Conservation (phyloP, 2,797 vertebrate species). For the Phoeniculus purpureus region DNA sequence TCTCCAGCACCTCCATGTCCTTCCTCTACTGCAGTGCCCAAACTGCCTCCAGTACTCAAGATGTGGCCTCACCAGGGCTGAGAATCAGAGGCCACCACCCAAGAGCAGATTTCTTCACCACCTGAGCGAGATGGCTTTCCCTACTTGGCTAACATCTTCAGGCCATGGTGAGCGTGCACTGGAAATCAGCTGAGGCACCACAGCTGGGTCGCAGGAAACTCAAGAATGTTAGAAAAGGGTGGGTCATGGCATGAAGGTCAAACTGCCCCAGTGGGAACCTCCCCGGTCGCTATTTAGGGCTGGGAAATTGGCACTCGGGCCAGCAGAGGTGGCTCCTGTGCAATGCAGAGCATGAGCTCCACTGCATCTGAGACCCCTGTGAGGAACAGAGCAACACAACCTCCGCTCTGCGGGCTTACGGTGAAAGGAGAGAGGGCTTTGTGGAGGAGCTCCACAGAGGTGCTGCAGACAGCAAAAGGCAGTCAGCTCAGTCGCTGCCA, state of each 20-base stretch:
- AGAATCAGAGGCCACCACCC: neutral
- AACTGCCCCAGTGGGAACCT: neutral
- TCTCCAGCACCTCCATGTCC: no score
- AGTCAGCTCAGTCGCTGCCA: neutral
- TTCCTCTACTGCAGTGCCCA: no score
- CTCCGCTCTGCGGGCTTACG: accelerated
- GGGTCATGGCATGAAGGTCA: neutral
- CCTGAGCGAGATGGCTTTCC: neutral
- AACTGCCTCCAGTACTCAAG: no score
- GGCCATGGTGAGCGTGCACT: neutral
- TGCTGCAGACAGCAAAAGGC: neutral
- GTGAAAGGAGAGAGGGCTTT: neutral
- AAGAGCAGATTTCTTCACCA: neutral
- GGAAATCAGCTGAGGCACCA: neutral
- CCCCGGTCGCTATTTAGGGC: accelerated
- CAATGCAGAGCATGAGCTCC: neutral
- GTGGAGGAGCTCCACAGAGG: neutral
- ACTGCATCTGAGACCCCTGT: neutral
- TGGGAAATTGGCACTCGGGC: neutral
- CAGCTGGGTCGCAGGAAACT: neutral
- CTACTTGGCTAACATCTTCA: accelerated
- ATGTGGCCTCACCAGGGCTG: no score
- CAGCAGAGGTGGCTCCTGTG: neutral
- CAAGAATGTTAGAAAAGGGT: neutral
- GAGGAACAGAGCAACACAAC: neutral